Base-by-base conservation (phyloP, 2,888 invertebrate genomes). In the Branchipolynoe longqiensis region DNA sequence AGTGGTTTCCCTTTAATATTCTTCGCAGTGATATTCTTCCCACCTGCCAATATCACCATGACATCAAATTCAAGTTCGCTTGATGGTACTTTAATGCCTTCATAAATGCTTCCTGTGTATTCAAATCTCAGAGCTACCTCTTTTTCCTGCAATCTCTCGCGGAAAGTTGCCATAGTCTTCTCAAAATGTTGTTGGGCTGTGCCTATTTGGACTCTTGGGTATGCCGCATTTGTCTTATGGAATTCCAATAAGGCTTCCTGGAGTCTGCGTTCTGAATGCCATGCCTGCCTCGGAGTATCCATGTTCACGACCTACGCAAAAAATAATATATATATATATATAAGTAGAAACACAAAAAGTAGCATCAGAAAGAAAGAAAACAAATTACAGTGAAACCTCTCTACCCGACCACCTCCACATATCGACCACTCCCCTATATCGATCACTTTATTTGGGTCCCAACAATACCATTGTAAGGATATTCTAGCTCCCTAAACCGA, bases 41-140 rank as follows among this genome's bases (percentile, higher is more conserved):
- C 62, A 28, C 62, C 62, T 28, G 18, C 14, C 31, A 62, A 14
- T 14, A 62, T 31, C 62, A 62, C 62, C 62, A 62, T 62, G 31
- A 62, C 31, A 31, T 62, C 62, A 62, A 62, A 62, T 31, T 62
- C 62, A 12, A 62, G 6, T n/a, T 62, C 62, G 31, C 28, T 62
- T 4, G 62, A 62, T 25, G 62, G 62, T 14, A 62, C 62, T 25
- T 62, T 62, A 31, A 62, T 62, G 12, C 62, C 62, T 25, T 62
- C 62, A 62, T 62, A 62, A 2, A 31, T 31, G 31, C 62, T 62
- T 25, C 62, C 62, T 1, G 62, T 62, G 31, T 62, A 62, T 31
- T 62, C 8, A 4, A 62, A 14, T 14, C 14, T 25, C 25, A 28
- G 28, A 14, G 28, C 31, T 14, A 62, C 62, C 1, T 31, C 62